A percentile compares a stretch with the other conserved stretches of the same genome.
Evolutionary conservation across 2,888 invertebrate species (phyloP).

Genomic region (Ophion slaviceki): DNA sequence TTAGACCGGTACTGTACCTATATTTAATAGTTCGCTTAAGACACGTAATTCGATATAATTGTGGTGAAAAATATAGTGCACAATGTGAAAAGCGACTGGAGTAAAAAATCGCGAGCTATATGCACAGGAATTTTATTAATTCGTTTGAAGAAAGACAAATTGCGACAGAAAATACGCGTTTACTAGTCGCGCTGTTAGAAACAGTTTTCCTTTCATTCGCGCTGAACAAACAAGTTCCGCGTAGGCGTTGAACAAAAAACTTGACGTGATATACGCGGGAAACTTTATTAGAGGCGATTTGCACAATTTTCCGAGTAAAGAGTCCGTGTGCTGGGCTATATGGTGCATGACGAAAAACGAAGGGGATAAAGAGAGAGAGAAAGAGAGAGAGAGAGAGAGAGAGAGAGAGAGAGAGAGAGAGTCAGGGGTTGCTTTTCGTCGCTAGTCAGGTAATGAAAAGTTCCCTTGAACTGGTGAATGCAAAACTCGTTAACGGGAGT

Average conservation of each 20-base stretch:
- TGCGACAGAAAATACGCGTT: background rate
- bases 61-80: background rate
- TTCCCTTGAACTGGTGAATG: constrained; percentile 67
- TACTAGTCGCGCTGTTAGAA: constrained; percentile 3
- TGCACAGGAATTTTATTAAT: constrained; percentile 3
- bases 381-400: background rate
- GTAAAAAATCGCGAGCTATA: background rate
- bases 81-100: background rate
- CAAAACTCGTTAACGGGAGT: constrained; percentile 70
- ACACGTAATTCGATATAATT: background rate
- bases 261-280: constrained; percentile 40
- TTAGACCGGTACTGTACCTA: too few species aligned
- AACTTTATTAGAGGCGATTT: constrained; percentile 65
- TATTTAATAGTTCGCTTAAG: too few species aligned
- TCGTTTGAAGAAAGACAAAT: background rate
- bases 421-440: constrained; percentile 46
- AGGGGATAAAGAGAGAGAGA: constrained; percentile 9
- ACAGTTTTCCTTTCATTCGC: constrained; percentile 40
- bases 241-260: constrained; percentile 28
- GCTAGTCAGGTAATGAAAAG: constrained; percentile 62
- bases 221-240: constrained; percentile 29
- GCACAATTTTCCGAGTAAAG: constrained; percentile 61
- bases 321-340: constrained; percentile 32
- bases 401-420: constrained; percentile 21
- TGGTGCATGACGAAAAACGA: constrained; percentile 13